Conservation (phyloP, 1,140 invertebrate genomes). For the Potamilus streckersoni region DNA sequence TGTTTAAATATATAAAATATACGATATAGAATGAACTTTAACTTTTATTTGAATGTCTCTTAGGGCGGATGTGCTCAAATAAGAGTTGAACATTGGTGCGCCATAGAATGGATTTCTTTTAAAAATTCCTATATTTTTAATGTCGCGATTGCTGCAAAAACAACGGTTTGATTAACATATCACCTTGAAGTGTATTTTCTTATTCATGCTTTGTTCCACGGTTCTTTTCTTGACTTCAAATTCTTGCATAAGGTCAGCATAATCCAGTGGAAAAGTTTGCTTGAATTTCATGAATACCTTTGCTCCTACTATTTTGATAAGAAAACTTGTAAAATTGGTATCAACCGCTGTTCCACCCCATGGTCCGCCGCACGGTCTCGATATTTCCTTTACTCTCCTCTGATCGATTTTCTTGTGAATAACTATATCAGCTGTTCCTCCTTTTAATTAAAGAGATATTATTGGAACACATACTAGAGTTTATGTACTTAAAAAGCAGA, state of each 20-base stretch:
- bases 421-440: constrained; percentile 25
- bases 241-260: constrained; percentile 18
- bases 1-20: too few relatives aligned
- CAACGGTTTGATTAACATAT: too few relatives aligned
- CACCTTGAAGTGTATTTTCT: constrained; percentile 4
- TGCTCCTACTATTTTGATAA: constrained; percentile 11
- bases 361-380: constrained; percentile 17
- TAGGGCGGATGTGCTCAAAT: too few relatives aligned
- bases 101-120: too few relatives aligned
- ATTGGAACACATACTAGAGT: too few relatives aligned
- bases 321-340: constrained; percentile 2
- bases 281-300: constrained; percentile 6
- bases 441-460: background rate
- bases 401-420: constrained; percentile 18
- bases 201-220: background rate
- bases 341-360: constrained; percentile 27
- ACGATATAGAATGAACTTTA: too few relatives aligned
- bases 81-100: too few relatives aligned
- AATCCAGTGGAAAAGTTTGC: constrained; percentile 6
- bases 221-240: constrained; percentile 21
- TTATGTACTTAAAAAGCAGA: too few relatives aligned
- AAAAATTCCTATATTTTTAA: too few relatives aligned
- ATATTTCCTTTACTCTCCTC: constrained; percentile 21
- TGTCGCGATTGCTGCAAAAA: too few relatives aligned
- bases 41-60: too few relatives aligned